phyloP scores from a whole-genome alignment of 2,888 invertebrate species.

The Euproctis similis region DNA sequence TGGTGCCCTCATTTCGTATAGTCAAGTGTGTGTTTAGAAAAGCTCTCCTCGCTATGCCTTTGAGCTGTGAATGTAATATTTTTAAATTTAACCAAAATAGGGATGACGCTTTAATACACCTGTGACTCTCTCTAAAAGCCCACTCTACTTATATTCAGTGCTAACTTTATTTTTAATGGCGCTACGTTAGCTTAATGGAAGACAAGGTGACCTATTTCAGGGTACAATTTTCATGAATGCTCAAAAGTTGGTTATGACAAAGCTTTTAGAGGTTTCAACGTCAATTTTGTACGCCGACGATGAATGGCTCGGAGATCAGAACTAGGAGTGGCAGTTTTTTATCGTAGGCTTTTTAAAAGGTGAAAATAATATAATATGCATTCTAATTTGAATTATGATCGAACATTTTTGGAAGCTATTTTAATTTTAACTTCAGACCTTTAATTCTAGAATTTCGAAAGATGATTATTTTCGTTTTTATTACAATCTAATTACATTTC shows the following conservation, averaged over 20 bases:
- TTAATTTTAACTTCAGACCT: too few relatives aligned
- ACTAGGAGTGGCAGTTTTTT: constrained; percentile 8
- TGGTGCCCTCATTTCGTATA: constrained; percentile 15
- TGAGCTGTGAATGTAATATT: constrained; percentile 42
- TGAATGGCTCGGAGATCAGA: constrained; percentile 20
- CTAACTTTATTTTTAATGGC: constrained; percentile 66
- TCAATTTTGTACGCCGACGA: constrained; percentile 35
- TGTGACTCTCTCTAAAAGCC: constrained; percentile 64
- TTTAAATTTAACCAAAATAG: constrained; percentile 57
- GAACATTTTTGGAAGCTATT: too few relatives aligned
- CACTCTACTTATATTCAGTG: constrained; percentile 50
- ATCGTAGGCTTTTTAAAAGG: too few relatives aligned
- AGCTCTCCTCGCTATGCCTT: constrained; percentile 20
- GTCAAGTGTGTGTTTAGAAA: constrained; percentile 19
- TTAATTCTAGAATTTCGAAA: too few relatives aligned
- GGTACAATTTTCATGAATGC: constrained; percentile 63
- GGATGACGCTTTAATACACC: constrained; percentile 62
- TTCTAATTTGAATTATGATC: too few relatives aligned
- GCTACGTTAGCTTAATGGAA: constrained; percentile 62
- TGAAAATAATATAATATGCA: too few relatives aligned
- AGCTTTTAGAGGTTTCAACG: constrained; percentile 51
- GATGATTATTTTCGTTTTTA: too few relatives aligned
- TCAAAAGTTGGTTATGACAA: constrained; percentile 57
- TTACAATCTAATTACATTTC: too few relatives aligned
- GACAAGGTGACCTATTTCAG: constrained; percentile 64